Percentiles rank a stretch among this genome's conserved stretches.
phyloP scores from a whole-genome alignment of 2,797 vertebrate species.

The Hemibagrus guttatus region DNA sequence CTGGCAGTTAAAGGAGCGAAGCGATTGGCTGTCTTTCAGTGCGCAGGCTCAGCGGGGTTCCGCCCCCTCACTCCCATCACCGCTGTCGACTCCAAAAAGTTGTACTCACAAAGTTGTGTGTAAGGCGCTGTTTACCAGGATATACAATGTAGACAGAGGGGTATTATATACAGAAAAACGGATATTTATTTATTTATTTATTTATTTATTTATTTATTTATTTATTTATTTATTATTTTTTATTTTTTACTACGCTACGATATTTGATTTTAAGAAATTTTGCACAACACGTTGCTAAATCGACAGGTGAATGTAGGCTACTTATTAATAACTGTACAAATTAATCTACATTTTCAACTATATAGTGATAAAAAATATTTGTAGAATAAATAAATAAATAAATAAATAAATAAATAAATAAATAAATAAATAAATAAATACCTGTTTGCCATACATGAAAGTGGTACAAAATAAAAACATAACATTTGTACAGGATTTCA shows the following conservation, averaged over 20 bases:
- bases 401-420: background rate
- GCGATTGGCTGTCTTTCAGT: constrained; percentile 98
- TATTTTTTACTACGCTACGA: background rate
- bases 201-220: background rate
- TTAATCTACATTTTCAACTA: background rate
- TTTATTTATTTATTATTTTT: background rate
- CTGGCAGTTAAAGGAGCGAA: constrained; percentile 91
- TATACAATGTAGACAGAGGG: constrained; percentile 58
- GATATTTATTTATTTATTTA: background rate
- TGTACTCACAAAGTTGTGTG: constrained; percentile 80
- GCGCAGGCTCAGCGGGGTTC: constrained; percentile 88
- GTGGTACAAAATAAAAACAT: background rate
- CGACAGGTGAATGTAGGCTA: background rate
- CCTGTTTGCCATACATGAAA: background rate
- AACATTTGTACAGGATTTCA: background rate
- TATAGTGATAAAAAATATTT: background rate
- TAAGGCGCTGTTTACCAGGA: constrained; percentile 66
- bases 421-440: background rate
- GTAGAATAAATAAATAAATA: background rate
- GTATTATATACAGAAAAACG: background rate
- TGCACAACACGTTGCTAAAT: background rate
- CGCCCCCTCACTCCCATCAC: constrained; percentile 84
- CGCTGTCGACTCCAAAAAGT: constrained; percentile 81
- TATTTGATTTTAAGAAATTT: background rate
- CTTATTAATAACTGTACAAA: background rate